phyloP scores from a whole-genome alignment of 2,888 invertebrate genomes.

The Melieria omissa region DNA sequence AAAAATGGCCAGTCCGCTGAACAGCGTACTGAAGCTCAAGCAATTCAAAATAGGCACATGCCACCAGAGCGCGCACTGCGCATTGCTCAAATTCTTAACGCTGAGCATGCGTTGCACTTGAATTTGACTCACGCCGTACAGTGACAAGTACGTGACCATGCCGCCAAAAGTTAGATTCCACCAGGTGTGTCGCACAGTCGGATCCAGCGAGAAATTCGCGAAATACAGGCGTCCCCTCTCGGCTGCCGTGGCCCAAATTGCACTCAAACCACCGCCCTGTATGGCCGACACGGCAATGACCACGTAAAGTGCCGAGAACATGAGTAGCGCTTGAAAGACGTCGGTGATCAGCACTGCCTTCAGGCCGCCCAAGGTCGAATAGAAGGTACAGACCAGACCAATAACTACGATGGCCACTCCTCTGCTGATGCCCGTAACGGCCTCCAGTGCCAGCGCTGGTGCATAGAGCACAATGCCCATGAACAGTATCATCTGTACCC shows the following conservation, averaged over 20 bases:
- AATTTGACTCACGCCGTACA: constrained; percentile 90
- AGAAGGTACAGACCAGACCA: constrained; percentile 84
- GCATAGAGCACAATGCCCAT: constrained; percentile 95
- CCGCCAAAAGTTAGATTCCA: constrained; percentile 85
- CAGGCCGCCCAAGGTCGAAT: constrained; percentile 89
- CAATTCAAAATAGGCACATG: constrained; percentile 82
- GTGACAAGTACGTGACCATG: constrained; percentile 80
- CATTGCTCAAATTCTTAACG: constrained; percentile 76
- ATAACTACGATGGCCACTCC: constrained; percentile 76
- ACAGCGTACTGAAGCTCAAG: constrained; percentile 79
- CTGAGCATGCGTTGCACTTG: constrained; percentile 82
- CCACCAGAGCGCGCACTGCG: constrained; percentile 81
- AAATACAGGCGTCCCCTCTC: constrained; percentile 77
- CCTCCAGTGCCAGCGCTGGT: constrained; percentile 89
- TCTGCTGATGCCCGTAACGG: constrained; percentile 82
- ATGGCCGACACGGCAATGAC: constrained; percentile 79
- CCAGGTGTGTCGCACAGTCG: constrained; percentile 85
- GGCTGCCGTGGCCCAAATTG: constrained; percentile 79
- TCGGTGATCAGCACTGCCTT: constrained; percentile 91
- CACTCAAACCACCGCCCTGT: constrained; percentile 76
- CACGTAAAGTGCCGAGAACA: constrained; percentile 85
- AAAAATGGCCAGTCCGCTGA: constrained; percentile 85
- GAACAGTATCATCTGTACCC: constrained; percentile 89
- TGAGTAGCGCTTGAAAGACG: constrained; percentile 84
- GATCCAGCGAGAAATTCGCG: constrained; percentile 79